Evolutionary conservation across 2,113 vertebrate genomes (phyloP), one percentile per base, ranked within the genome.

Genomic region (Takifugu flavidus): DNA sequence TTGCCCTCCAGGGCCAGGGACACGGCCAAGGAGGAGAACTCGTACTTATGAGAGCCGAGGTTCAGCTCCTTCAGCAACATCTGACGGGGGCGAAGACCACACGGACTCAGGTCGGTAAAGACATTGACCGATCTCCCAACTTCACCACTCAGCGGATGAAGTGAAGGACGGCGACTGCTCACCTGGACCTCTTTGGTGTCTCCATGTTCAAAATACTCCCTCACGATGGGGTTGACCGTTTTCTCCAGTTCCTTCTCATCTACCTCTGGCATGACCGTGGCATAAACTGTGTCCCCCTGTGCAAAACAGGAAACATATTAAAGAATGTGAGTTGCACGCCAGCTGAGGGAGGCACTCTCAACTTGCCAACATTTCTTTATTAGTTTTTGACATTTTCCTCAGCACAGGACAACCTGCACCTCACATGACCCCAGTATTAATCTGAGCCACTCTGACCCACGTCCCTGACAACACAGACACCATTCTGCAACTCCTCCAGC

Each of bases 141-240:
- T 47, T 25, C 45, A 54, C 6, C 3, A 25, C 39, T 0, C 25
- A 20, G 25, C 13, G 34, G 25, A 8, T 2, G 26, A 53, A 14
- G 14, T 4, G 6, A 26, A 34, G 5, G 3, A 61, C 49, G 29
- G 0, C 25, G 20, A 11, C 7, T 0, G 20, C 80, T 78, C 73
- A 94, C 93, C 89, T 93, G 77, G 29, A 94, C 94, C 59, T 94
- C 94, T 43, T 88, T 88, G 46, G 93, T 93, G 88, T 94, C 94
- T 75, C 93, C 94, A 0, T 94, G 94, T 74, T 95, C 92, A 60
- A 94, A 94, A 82, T 94, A 95, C 62, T 94, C 94, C 81, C 90
- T 79, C 58, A 94, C 92, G 59, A 94, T 94, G 1, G 94, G 94
- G 76, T 93, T 93, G 62, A 95, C 92, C 5, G 87, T 91, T 77